Evolutionary conservation across 1,140 invertebrate species (phyloP), one percentile per base, ranked within the genome.

Genomic region (Mycetomoellerius zeteki): DNA sequence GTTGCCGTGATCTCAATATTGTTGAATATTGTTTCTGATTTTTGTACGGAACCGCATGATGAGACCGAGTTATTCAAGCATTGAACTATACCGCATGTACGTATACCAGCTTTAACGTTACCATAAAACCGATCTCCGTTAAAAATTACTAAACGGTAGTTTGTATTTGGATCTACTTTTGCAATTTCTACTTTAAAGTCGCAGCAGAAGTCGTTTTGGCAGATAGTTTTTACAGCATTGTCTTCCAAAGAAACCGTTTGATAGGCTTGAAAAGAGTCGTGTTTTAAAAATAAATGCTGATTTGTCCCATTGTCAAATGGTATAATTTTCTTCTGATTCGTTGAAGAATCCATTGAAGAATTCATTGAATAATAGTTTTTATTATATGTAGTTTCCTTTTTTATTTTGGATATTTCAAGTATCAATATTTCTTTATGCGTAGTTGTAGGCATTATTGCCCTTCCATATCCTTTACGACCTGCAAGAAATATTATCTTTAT

Each of bases 191-290:
- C 58, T 2, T 89, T 43, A 33, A 95, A 94, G 6, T 93, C 14
- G 60, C 95, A 95, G 52, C 95, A 95, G 1, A 95, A 85, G 2
- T 37, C 62, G 33, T 82, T 50, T 30, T 95, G 82, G 52, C 95
- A 95, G n/a, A 94, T 0, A 0, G 27, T 90, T 10, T 90, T 43
- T 21, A 54, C 87, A 16, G 50, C 33, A 3, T 62, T 72, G 3
- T 0, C 0, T 10, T 62, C 16, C 0, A 90, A 5, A 0, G 6
- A 3, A 43, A 78, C 5, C 2, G 77, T 64, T 19, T 58, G 0
- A 33, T 65, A 91, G 0, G 4, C 0, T 0, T n/a, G 1, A 43
- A 90, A 2, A 27, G 76, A 56, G 0, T 91, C 89, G 3, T 8
- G 52, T 19, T 21, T 37, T n/a, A 65, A 65, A 1, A 65, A 5